These are phyloP conservation scores for Nomada lathburiana DNA, from an alignment of 2,888 invertebrate genomes.

Conservation along the genomic window DNA sequence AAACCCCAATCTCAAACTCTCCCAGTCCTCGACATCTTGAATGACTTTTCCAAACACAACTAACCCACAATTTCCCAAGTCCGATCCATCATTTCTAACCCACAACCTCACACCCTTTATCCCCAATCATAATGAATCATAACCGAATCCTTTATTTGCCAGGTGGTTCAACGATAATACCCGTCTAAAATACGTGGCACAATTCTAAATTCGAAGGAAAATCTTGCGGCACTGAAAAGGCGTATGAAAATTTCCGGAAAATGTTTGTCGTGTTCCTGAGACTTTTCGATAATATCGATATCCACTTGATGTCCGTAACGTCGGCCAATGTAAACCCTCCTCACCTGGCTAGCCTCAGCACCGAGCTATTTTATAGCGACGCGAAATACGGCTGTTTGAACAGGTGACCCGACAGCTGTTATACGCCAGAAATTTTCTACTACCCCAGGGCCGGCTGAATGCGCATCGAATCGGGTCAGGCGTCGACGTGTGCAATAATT, in stretches of 20 bases:
- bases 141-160: constrained; percentile 21
- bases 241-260: background rate
- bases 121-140: constrained; percentile 18
- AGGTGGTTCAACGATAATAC: too few relatives aligned
- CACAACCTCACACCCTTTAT: constrained; percentile 3
- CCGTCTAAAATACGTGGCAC: too few relatives aligned
- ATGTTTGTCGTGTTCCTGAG: constrained; percentile 11
- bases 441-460: constrained; percentile 52
- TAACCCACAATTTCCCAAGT: constrained; percentile 21
- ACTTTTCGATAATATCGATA: constrained; percentile 47
- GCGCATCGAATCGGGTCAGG: constrained; percentile 44
- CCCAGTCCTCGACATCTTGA: too few relatives aligned
- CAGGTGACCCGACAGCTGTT: constrained; percentile 82
- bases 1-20: too few relatives aligned
- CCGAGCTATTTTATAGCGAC: constrained; percentile 60
- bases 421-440: constrained; percentile 75
- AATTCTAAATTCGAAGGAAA: too few relatives aligned
- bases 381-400: constrained; percentile 80
- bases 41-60: background rate
- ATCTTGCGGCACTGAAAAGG: background rate
- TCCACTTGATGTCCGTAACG: constrained; percentile 29
- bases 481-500: constrained; percentile 61
- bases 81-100: constrained; percentile 17
- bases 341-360: constrained; percentile 55
- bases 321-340: constrained; percentile 48